phyloP scores from a whole-genome alignment of 2,888 invertebrate genomes.

The Drosophila anceps region DNA sequence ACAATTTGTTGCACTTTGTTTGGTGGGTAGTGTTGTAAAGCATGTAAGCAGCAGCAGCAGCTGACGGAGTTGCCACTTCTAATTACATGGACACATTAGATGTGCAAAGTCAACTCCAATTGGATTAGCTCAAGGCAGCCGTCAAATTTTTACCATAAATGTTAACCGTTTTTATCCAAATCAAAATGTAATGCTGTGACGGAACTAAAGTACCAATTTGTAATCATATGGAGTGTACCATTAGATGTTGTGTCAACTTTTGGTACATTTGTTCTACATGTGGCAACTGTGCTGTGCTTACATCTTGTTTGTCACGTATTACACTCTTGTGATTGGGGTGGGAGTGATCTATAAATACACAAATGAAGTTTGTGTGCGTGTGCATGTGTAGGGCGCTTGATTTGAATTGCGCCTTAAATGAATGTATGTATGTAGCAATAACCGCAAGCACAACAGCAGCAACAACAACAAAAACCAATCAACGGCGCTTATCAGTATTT shows the following conservation, averaged over 20 bases:
- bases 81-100: conserved; percentile 7
- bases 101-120: neutral
- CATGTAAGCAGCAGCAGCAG: conserved; percentile 44
- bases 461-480: conserved; percentile 11
- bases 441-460: neutral
- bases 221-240: neutral
- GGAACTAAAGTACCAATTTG: neutral
- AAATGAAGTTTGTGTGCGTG: neutral
- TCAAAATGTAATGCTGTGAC: neutral
- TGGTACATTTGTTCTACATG: conserved; percentile 6
- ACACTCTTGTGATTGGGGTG: conserved; percentile 35
- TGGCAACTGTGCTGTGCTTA: conserved; percentile 27
- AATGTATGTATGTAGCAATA: neutral
- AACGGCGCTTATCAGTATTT: conserved; percentile 40
- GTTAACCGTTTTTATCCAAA: no score
- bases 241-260: neutral
- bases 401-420: conserved; percentile 19
- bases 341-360: conserved; percentile 31
- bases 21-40: conserved; percentile 62
- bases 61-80: conserved; percentile 54
- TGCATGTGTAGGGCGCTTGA: neutral
- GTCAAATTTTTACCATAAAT: no score
- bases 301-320: conserved; percentile 57
- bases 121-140: neutral
- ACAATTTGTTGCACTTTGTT: conserved; percentile 38